Percentiles rank a stretch among this genome's conserved stretches.
Conservation (phyloP, 2,888 invertebrate species). For the Parelbella ahira region DNA sequence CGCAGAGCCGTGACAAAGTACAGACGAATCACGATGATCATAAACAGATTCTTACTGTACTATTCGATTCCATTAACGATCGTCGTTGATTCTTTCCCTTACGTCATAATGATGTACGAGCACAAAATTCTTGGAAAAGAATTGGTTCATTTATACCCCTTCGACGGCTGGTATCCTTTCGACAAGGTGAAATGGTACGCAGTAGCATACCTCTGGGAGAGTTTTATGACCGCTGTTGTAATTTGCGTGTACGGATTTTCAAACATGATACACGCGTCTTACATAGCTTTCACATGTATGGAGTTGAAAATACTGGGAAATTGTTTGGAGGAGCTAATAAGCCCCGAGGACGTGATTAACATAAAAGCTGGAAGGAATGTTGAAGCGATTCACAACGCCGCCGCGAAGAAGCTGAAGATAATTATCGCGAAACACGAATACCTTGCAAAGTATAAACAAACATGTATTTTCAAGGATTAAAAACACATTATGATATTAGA, state of each 20-base stretch:
- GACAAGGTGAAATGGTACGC: conserved; percentile 60
- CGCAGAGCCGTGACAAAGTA: conserved; percentile 42
- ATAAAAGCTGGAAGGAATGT: conserved; percentile 33
- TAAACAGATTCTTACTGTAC: conserved; percentile 48
- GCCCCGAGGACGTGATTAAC: conserved; percentile 38
- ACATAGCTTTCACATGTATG: conserved; percentile 56
- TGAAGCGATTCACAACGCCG: conserved; percentile 36
- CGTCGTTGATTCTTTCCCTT: conserved; percentile 53
- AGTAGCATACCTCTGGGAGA: conserved; percentile 57
- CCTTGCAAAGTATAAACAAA: conserved; percentile 44
- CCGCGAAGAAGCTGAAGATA: conserved; percentile 44
- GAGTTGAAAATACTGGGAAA: conserved; percentile 55
- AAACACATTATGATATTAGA: conserved; percentile 6
- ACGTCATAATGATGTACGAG: conserved; percentile 55
- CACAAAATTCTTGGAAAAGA: conserved; percentile 40
- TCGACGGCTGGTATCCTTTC: conserved; percentile 69
- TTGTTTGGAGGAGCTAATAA: conserved; percentile 45
- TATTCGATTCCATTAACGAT: conserved; percentile 44
- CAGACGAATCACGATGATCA: conserved; percentile 37
- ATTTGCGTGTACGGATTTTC: conserved; percentile 48
- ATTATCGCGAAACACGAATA: conserved; percentile 50
- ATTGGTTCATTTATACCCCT: conserved; percentile 50
- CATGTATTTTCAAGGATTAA: conserved; percentile 19
- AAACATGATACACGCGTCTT: conserved; percentile 51
- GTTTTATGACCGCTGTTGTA: conserved; percentile 54